Evolutionary conservation across 2,888 invertebrate genomes (phyloP), one percentile per base, ranked within the genome.

Genomic region (Caenorhabditis sp.): DNA sequence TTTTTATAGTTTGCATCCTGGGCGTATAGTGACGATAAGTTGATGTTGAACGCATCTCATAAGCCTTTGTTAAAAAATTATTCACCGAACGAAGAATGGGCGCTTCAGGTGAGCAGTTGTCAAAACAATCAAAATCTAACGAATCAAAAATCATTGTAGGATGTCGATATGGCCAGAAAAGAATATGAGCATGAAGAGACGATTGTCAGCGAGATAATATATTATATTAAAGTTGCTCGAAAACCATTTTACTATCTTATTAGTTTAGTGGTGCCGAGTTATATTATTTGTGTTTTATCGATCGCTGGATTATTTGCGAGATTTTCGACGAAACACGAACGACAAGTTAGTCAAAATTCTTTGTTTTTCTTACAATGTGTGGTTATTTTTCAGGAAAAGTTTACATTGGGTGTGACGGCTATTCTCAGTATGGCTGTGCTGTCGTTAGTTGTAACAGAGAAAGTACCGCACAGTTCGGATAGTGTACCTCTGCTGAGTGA

Each of bases 361-460:
- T 26, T 17, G 21, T n/a, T n/a, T n/a, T n/a, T n/a, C n/a, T n/a
- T n/a, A n/a, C n/a, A n/a, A n/a, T n/a, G n/a, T n/a, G n/a, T n/a
- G n/a, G n/a, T n/a, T n/a, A 58, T 43, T 26, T 59, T 77, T 58
- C 65, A 83, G 83, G 84, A 84, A 58, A 72, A 82, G 10, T 84
- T 82, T 66, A 81, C 83, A 8, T 81, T 84, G n/a, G 84, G 84
- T 37, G 82, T 83, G 6, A 84, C 84, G 8, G 79, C 84, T 17
- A 81, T 83, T 59, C 76, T 84, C 54, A 81, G 81, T 59, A 81
- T 84, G 76, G 83, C 84, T 12, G 84, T 84, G 1, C 63, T 83
- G 6, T 82, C 82, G 0, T 62, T 83, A 10, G 84, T 84, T 1
- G 84, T 84, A 14, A 81, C 82, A 1, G 84, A 84, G 63, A 84